Base-by-base conservation (phyloP, 2,113 vertebrate genomes). In the Probosciger aterrimus region DNA sequence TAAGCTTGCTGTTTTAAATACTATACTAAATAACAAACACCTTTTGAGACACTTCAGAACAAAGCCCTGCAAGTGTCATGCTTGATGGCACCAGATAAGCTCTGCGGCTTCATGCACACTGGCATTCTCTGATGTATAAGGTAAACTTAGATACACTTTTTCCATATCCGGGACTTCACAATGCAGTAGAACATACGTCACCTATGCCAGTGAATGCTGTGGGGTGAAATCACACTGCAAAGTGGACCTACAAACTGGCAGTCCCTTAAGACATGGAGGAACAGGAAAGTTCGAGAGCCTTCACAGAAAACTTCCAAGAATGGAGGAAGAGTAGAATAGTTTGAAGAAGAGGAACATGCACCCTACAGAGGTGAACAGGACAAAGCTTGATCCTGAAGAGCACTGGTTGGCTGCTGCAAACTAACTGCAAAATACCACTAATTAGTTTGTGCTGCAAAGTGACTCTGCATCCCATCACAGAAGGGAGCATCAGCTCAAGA, bases 141-240 rank as follows among this genome's bases (percentile, higher is more conserved):
- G 8, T 52, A 22, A 73, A 69, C 0, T 2, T 1, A 3, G 25
- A 49, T 19, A 47, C 0, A 3, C 9, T 37, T 67, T 44, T 52
- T 37, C 28, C 28, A 2, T 25, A n/a, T 14, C 33, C 37, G 15
- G 18, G 41, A 62, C 9, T 77, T 53, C 53, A 49, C 63, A 80
- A 1, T 7, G 19, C 28, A 69, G 17, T 25, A 62, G 59, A 85
- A 25, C 18, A 1, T 22, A 52, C 0, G 0, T 25, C n/a, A 88
- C 18, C 6, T 24, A 28, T 1, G 10, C 10, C 46, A 85, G 41
- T 0, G 4, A 69, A 67, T 3, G 24, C 23, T 17, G 18, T 18
- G 16, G 69, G 43, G 82, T 31, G 17, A 76, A 73, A 88, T n/a
- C 31, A 55, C 49, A 35, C 33, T 3, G 10, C 14, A 31, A 70